These are phyloP conservation scores for Sinotaia quadrata DNA, from an alignment of 2,888 invertebrate species.

Conservation along the genomic window DNA sequence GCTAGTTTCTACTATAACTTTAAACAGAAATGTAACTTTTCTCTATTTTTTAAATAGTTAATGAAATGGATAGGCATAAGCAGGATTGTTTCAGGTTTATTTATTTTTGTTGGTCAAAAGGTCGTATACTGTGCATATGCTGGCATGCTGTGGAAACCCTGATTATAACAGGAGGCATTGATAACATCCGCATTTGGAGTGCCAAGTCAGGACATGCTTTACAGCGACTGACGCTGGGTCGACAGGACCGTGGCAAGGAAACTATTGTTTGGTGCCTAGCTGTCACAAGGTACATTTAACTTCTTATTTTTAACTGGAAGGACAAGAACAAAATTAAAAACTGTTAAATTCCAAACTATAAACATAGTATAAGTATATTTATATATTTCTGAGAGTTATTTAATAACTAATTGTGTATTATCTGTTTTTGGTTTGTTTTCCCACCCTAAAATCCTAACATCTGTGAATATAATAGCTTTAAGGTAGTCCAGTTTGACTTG, in stretches of 20 bases:
- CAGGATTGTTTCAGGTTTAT: too few species aligned
- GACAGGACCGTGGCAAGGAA: conserved; percentile 78
- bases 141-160: conserved; percentile 80
- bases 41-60: too few species aligned
- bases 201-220: conserved; percentile 87
- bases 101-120: conserved; percentile 67
- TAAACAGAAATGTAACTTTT: too few species aligned
- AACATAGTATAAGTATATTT: too few species aligned
- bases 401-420: too few species aligned
- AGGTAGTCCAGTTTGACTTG: too few species aligned
- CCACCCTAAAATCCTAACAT: too few species aligned
- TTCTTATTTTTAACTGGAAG: background rate
- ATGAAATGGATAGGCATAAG: too few species aligned
- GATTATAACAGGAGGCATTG: conserved; percentile 84
- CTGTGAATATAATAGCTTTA: too few species aligned
- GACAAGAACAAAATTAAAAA: background rate
- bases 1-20: too few species aligned
- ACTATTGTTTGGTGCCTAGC: conserved; percentile 89
- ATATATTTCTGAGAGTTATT: too few species aligned
- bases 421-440: too few species aligned
- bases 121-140: conserved; percentile 87
- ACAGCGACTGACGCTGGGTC: conserved; percentile 83
- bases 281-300: conserved; percentile 75
- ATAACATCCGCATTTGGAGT: conserved; percentile 90
- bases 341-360: background rate